Evolutionary conservation across 1,140 invertebrate genomes (phyloP).

Genomic region (Bombus pyrosoma): DNA sequence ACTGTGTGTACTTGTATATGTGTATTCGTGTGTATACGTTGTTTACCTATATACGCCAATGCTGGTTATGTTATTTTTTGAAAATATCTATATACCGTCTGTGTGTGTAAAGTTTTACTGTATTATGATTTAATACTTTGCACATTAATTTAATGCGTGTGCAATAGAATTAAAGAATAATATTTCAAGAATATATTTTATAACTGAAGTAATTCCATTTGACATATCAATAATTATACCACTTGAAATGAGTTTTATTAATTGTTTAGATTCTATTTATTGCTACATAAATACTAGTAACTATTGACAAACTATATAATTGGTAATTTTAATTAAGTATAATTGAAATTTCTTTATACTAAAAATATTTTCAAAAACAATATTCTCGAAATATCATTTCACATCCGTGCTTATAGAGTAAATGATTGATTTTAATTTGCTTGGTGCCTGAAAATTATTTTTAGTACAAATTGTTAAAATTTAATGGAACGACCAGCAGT

Average conservation of each 20-base stretch:
- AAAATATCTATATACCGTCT: background rate
- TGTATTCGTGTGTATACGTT: constrained; percentile 16
- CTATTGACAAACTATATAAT: background rate
- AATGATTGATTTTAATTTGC: background rate
- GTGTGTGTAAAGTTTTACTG: background rate
- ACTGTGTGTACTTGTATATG: constrained; percentile 30
- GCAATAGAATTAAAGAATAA: constrained; percentile 21
- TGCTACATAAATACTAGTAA: constrained; percentile 17
- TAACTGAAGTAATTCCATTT: background rate
- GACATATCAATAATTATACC: background rate
- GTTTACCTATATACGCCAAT: constrained; percentile 30
- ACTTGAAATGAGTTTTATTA: background rate
- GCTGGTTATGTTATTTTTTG: constrained; percentile 35
- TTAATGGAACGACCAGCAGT: constrained; percentile 32
- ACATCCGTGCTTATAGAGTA: background rate
- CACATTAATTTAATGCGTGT: background rate
- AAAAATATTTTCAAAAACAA: background rate
- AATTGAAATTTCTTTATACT: background rate
- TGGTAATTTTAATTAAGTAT: background rate
- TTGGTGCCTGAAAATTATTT: background rate
- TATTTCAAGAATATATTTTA: constrained; percentile 37
- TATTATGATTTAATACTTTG: background rate
- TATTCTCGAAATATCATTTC: constrained; percentile 37
- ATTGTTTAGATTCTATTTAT: background rate
- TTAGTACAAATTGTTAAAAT: constrained; percentile 2